Base-by-base conservation (phyloP, 2,888 invertebrate species). In the Epirrhoe alternata region DNA sequence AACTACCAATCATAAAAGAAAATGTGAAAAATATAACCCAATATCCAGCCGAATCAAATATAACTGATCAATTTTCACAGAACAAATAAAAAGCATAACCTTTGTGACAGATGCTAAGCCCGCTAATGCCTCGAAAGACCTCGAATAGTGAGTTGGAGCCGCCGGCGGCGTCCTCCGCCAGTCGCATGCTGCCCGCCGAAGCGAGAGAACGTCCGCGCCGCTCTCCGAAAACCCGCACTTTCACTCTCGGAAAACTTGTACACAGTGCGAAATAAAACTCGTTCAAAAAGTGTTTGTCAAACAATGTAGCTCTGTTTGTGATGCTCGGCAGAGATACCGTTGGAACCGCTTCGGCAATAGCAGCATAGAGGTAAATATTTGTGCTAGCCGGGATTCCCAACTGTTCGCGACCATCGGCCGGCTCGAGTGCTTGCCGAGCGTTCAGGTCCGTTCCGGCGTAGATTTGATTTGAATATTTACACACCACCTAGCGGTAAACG, bases 321-420 rank as follows among this genome's bases (percentile, higher is more conserved):
- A 77, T 84, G 81, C 77, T 81, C 75, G 72, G 68, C 74, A 74
- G 71, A 58, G 76, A 74, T 77, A 77, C 83, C 83, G 83, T 81
- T 79, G 82, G 81, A 82, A 79, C 78, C 77, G 64, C 70, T 72
- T 74, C 77, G 76, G 79, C 82, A 81, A 83, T 87, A 86, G 78
- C 83, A 80, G 77, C 81, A 77, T 81, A 77, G 80, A 75, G 91
- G 91, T 92, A 92, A 92, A 90, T 89, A 91, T 88, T 89, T 84
- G 82, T 83, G 76, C 63, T 74, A 74, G 70, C 70, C 70, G 75
- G 77, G 73, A 75, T 74, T 72, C 71, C 67, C 65, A 66, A 71
- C 50, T 73, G 71, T 71, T 70, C 71, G 68, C 72, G 72, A 66
- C 74, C 77, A 77, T 69, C 74, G 76, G 76, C 75, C 77, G 74